Evolutionary conservation across 2,888 invertebrate genomes (phyloP).

Genomic region (Anticlea derivata): DNA sequence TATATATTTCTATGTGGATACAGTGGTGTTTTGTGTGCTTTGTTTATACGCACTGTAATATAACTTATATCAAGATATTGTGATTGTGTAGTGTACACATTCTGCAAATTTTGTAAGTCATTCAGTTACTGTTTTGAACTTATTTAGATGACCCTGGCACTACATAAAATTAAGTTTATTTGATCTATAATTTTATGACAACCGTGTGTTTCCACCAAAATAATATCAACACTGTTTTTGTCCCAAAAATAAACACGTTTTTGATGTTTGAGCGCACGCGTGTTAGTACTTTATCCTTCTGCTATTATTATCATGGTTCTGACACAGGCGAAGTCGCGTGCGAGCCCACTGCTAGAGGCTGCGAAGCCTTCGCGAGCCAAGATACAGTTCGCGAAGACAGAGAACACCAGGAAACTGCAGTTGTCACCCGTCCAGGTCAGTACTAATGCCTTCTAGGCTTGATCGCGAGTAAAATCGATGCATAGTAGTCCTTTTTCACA

Average conservation of each 20-base stretch:
- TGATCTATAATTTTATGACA: no score
- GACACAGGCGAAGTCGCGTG: slow-evolving; percentile 59
- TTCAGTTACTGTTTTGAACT: no score
- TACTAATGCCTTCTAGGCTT: not conserved
- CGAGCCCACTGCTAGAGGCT: slow-evolving; percentile 72
- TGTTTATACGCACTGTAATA: slow-evolving; percentile 10
- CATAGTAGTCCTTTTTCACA: no score
- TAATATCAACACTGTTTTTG: not conserved
- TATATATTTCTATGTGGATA: slow-evolving; percentile 6
- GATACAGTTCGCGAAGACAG: slow-evolving; percentile 81
- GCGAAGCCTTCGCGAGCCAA: slow-evolving; percentile 66
- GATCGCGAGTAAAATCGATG: no score
- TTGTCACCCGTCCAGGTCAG: slow-evolving; percentile 88
- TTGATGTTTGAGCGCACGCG: slow-evolving; percentile 10
- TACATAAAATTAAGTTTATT: not conserved
- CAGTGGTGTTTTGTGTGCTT: slow-evolving; percentile 19
- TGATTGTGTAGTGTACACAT: no score
- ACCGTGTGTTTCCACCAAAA: not conserved
- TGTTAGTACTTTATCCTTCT: not conserved
- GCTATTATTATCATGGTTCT: slow-evolving; percentile 9
- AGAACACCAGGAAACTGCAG: slow-evolving; percentile 86
- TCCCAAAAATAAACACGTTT: not conserved
- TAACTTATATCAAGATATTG: no score
- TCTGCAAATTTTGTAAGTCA: no score
- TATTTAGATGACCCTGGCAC: not conserved